A percentile compares a stretch with the other conserved stretches of the same genome.
phyloP scores from a whole-genome alignment of 2,888 invertebrate genomes.

The Mesorhabditis spiculigera region DNA sequence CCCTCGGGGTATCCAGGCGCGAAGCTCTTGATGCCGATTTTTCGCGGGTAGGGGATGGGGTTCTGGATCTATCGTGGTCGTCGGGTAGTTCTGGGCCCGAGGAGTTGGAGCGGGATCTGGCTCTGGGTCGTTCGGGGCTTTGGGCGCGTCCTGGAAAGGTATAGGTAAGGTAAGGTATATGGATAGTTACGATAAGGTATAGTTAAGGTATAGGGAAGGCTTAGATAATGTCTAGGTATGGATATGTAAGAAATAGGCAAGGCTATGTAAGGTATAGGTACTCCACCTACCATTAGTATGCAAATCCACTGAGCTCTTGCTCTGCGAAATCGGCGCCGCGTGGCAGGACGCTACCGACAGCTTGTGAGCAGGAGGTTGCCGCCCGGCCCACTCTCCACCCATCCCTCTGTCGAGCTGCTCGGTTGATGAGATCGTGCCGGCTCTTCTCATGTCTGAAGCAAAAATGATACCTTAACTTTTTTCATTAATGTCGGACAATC shows the following conservation, averaged over 20 bases:
- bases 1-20: not conserved
- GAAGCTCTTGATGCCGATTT: not conserved
- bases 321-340: constrained; percentile 32
- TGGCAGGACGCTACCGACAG: constrained; percentile 36
- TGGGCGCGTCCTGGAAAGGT: not conserved
- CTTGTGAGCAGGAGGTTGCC: constrained; percentile 27
- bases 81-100: constrained; percentile 37
- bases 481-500: too few relatives aligned
- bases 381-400: constrained; percentile 19
- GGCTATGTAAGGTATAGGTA: too few relatives aligned
- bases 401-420: constrained; percentile 43
- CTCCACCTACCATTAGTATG: constrained; percentile 18
- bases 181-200: not conserved
- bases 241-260: too few relatives aligned
- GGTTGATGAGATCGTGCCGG: constrained; percentile 39
- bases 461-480: too few relatives aligned
- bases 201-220: too few relatives aligned
- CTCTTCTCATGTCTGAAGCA: constrained; percentile 37
- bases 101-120: constrained; percentile 37
- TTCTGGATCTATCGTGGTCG: constrained; percentile 22
- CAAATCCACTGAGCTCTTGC: constrained; percentile 38
- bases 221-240: too few relatives aligned
- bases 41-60: constrained; percentile 19
- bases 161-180: not conserved
- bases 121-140: constrained; percentile 13